Conservation (phyloP, 2,113 vertebrate species). For the Heloderma charlesbogerti region DNA sequence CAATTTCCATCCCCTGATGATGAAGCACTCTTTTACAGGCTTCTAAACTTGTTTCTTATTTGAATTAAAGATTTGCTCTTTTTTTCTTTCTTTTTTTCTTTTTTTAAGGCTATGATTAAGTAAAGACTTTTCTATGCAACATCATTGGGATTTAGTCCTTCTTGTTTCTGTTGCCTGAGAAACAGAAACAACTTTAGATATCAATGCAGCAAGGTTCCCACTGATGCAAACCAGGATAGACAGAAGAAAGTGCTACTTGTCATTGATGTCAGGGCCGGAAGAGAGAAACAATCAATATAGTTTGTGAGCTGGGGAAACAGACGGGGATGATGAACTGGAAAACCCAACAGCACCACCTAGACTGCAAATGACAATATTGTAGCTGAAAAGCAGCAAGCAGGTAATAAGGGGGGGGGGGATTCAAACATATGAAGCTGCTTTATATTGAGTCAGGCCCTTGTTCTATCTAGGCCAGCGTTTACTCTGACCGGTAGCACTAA, state of each 20-base stretch:
- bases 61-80: not conserved
- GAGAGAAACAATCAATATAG: not conserved
- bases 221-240: not conserved
- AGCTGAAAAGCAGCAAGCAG: not conserved
- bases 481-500: not conserved
- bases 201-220: not conserved
- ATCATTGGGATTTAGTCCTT: not conserved
- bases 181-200: not conserved
- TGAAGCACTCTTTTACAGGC: not conserved
- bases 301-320: not conserved
- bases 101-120: not conserved
- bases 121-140: not conserved
- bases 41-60: not conserved
- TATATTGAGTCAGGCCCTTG: not conserved
- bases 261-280: not conserved
- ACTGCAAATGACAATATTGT: not conserved
- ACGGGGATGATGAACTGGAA: not conserved
- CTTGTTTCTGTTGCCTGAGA: not conserved
- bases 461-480: not conserved
- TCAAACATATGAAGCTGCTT: not conserved
- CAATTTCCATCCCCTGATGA: not conserved
- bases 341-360: slow-evolving; percentile 24
- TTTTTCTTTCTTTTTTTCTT: not conserved
- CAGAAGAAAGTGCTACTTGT: not conserved
- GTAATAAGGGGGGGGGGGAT: not conserved